phyloP scores from a whole-genome alignment of 2,113 vertebrate species.

The Microtus oregoni region DNA sequence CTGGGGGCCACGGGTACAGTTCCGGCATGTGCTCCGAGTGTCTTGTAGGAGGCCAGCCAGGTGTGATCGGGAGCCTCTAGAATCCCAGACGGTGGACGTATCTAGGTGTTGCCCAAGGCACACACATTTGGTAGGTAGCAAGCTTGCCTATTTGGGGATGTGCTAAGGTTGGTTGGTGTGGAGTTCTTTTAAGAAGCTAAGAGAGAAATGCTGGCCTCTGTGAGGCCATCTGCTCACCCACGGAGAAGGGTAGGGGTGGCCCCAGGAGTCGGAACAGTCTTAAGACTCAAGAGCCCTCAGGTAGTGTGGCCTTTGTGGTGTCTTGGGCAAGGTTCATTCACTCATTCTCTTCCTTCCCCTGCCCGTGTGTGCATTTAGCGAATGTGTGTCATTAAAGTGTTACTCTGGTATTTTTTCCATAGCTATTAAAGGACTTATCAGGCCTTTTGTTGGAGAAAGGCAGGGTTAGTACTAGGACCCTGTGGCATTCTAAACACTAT shows the following conservation, averaged over 20 bases:
- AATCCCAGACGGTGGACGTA: background rate
- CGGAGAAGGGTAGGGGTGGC: background rate
- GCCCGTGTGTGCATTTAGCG: background rate
- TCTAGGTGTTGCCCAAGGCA: background rate
- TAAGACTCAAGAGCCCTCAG: no score
- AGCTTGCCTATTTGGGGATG: background rate
- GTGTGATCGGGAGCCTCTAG: background rate
- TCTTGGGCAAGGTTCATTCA: background rate
- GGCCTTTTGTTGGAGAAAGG: constrained; percentile 44
- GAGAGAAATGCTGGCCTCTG: background rate
- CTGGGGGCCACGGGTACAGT: background rate
- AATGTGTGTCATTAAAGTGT: background rate
- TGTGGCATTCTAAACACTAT: constrained; percentile 13
- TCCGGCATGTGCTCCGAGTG: no score
- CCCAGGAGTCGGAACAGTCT: background rate
- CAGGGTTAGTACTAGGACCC: background rate
- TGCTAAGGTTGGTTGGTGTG: background rate
- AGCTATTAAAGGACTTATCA: constrained; percentile 20
- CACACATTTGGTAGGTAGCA: background rate
- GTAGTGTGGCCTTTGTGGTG: rapidly evolving
- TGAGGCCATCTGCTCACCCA: background rate
- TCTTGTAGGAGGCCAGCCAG: background rate
- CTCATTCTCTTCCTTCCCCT: background rate
- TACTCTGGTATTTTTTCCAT: background rate
- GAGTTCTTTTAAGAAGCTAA: background rate